Evolutionary conservation across 2,888 invertebrate species (phyloP), one percentile per base, ranked within the genome.

Genomic region (Abrostola tripartita): DNA sequence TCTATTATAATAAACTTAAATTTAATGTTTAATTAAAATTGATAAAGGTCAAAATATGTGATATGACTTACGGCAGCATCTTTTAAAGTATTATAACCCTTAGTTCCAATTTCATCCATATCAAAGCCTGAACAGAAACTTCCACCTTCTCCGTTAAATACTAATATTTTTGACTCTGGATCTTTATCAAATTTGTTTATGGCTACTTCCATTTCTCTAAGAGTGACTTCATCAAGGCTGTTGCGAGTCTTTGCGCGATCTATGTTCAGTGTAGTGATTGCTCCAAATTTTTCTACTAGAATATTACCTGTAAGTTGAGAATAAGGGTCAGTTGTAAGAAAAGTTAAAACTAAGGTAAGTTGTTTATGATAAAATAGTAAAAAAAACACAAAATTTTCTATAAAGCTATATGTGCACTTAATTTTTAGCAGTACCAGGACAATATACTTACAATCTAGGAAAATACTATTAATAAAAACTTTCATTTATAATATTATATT

Each of bases 41-140:
- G 24, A 24, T 24, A 24, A 4, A 24, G 24, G 24, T 24, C 1
- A 24, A 24, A 4, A 24, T 24, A 24, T 24, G 24, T 24, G 24
- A 24, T 24, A 24, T 1, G 24, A 44, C 92, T 89, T 74, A 95
- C 95, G 5, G 92, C 86, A 65, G 92, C 92, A 88, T 95, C 92
- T 42, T 86, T 88, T 35, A 93, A 61, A 36, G 85, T 83, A 65
- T 89, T 88, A 69, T 86, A 95, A 71, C 90, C 94, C 64, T 88
- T 95, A 65, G 82, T 86, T 47, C 74, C 96, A 60, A 99, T 92
- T 84, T 98, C 97, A 57, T 96, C 95, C 57, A 99, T 95, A 90
- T 99, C 99, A 87, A 97, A 98, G 0, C 99, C 99, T 4, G 99
- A 96, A 89, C 98, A 99, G 90, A 99, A 99, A 62, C 97, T 97